Percentiles rank a stretch among this genome's conserved stretches.
Conservation (phyloP, 2,113 vertebrate species). For the Pampusana beccarii region DNA sequence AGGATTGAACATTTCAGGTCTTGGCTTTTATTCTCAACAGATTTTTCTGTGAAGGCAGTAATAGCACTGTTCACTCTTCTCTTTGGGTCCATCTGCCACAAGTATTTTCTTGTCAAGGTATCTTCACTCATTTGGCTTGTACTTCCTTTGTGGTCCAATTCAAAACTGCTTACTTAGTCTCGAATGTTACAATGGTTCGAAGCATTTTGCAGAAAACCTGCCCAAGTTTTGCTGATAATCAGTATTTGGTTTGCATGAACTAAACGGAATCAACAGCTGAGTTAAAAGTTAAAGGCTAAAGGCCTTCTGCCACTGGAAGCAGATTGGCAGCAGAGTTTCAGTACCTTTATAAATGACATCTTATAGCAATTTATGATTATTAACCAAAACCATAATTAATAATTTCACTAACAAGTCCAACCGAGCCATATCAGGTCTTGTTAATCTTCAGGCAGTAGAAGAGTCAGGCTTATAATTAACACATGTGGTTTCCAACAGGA, state of each 20-base stretch:
- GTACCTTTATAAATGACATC: background rate
- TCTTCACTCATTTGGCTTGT: background rate
- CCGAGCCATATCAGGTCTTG: background rate
- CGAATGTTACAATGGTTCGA: background rate
- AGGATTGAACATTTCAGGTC: background rate
- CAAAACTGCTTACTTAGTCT: background rate
- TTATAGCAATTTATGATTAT: background rate
- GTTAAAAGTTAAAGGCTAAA: background rate
- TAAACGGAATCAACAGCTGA: background rate
- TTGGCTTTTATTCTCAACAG: background rate
- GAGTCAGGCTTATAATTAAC: background rate
- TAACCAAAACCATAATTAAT: background rate
- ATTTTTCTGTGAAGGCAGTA: background rate
- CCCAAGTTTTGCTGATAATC: background rate
- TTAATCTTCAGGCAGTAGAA: background rate
- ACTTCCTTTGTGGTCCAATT: conserved; percentile 3
- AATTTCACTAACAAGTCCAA: conserved; percentile 4
- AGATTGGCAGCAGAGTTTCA: background rate
- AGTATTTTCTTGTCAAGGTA: background rate
- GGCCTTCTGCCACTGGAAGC: background rate
- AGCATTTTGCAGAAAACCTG: background rate
- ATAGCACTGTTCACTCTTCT: background rate
- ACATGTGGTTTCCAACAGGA: conserved; percentile 20
- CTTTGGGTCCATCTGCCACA: background rate
- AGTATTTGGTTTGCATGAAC: background rate